phyloP scores from a whole-genome alignment of 2,113 vertebrate genomes.

The Campylorhamphus procurvoides region DNA sequence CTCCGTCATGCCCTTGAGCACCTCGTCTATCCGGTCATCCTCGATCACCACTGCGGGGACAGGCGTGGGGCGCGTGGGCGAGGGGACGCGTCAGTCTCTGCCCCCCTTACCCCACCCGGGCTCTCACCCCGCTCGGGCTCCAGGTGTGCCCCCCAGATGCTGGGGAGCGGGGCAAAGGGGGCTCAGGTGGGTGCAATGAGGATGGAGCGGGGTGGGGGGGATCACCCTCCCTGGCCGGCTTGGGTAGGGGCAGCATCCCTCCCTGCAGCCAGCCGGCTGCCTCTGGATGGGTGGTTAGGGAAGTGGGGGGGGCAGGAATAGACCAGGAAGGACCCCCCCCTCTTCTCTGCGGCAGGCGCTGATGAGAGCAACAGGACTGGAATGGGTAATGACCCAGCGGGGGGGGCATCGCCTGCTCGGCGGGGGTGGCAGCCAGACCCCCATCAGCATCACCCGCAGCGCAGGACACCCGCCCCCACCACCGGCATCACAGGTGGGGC shows the following conservation, averaged over 20 bases:
- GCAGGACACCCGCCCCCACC: background rate
- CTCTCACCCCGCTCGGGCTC: background rate
- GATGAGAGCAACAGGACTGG: slow-evolving; percentile 51
- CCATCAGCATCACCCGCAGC: background rate
- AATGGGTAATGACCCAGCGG: slow-evolving; percentile 54
- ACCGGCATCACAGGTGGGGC: background rate
- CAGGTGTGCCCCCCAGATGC: background rate
- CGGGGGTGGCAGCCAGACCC: slow-evolving; percentile 38
- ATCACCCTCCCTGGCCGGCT: background rate
- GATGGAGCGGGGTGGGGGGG: background rate
- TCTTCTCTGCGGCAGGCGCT: slow-evolving; percentile 39
- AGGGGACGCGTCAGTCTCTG: background rate
- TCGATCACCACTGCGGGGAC: slow-evolving; percentile 94
- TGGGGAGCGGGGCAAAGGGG: background rate
- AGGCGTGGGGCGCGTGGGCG: slow-evolving; percentile 6
- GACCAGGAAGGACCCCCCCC: slow-evolving; percentile 22
- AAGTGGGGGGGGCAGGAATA: background rate
- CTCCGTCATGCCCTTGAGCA: slow-evolving; percentile 97
- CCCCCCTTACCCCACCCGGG: background rate
- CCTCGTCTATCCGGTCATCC: slow-evolving; percentile 98
- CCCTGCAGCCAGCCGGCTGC: background rate
- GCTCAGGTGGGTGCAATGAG: background rate
- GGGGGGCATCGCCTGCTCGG: background rate
- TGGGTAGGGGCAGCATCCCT: background rate
- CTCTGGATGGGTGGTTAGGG: background rate